These are phyloP conservation scores for Sphaerodactylus townsendi DNA, from an alignment of 2,113 vertebrate genomes.

Conservation along the genomic window DNA sequence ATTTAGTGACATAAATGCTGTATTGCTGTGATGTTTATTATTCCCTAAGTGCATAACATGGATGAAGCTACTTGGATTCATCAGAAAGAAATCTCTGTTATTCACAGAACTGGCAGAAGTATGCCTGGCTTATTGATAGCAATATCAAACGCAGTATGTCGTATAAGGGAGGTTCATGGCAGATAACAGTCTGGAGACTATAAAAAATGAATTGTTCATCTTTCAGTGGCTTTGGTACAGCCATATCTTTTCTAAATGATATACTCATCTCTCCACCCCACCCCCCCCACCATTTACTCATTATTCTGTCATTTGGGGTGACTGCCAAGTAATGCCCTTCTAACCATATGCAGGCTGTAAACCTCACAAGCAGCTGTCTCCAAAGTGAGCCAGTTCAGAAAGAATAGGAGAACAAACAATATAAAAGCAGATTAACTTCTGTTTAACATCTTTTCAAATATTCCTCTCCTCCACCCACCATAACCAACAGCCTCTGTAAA, in stretches of 20 bases:
- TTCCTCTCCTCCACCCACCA: conserved; percentile 36
- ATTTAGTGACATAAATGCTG: neutral
- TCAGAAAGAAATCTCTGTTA: neutral
- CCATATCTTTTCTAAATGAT: conserved; percentile 54
- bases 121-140: conserved; percentile 7
- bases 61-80: neutral
- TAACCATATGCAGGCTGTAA: conserved; percentile 39
- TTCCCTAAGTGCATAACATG: neutral
- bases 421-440: conserved; percentile 64
- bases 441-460: conserved; percentile 59
- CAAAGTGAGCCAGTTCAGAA: conserved; percentile 41
- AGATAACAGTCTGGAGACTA: conserved; percentile 41
- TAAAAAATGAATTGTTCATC: conserved; percentile 44
- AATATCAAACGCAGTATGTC: neutral
- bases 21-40: neutral
- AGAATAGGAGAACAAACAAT: conserved; percentile 65
- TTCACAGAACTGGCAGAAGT: neutral
- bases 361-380: conserved; percentile 60
- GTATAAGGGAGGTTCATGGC: conserved; percentile 11
- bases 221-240: conserved; percentile 52
- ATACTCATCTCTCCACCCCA: conserved; percentile 38
- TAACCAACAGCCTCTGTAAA: conserved; percentile 44
- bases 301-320: conserved; percentile 50
- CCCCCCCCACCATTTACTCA: conserved; percentile 28
- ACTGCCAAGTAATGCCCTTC: conserved; percentile 49